Evolutionary conservation across 2,888 invertebrate species (phyloP).

Genomic region (Cenopis cana): DNA sequence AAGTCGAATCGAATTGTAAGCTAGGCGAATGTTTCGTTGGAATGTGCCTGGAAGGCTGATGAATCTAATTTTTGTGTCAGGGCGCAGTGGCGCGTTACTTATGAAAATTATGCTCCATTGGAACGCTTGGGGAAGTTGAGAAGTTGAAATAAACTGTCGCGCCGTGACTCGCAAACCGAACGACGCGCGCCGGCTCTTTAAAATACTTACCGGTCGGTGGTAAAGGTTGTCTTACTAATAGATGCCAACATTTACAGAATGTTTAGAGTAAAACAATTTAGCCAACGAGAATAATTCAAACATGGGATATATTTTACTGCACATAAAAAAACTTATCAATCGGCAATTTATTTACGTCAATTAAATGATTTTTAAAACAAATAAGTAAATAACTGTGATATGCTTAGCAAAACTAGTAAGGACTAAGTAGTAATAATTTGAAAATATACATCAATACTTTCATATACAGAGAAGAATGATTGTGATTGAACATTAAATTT

Average conservation of each 20-base stretch:
- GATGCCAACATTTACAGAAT: constrained; percentile 18
- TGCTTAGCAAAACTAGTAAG: too few relatives aligned
- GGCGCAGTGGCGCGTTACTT: constrained; percentile 73
- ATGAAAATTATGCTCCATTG: constrained; percentile 83
- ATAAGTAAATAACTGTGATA: too few relatives aligned
- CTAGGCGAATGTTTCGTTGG: constrained; percentile 66
- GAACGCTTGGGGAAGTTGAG: constrained; percentile 77
- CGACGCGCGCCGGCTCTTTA: constrained; percentile 47
- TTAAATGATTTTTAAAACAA: too few relatives aligned
- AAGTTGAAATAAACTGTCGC: constrained; percentile 83
- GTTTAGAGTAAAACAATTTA: neutral
- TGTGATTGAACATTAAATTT: too few relatives aligned
- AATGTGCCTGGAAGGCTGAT: constrained; percentile 73
- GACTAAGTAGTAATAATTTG: too few relatives aligned
- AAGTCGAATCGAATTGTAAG: constrained; percentile 73
- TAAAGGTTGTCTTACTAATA: constrained; percentile 37
- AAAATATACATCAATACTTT: too few relatives aligned
- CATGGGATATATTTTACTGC: too few relatives aligned
- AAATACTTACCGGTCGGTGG: constrained; percentile 38
- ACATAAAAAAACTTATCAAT: too few relatives aligned
- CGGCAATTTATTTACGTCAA: too few relatives aligned
- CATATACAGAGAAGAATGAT: too few relatives aligned
- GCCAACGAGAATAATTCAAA: too few relatives aligned
- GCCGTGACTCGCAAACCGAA: constrained; percentile 79
- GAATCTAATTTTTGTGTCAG: constrained; percentile 80